Base-by-base conservation (phyloP, 2,888 invertebrate species). In the Lamproptera curius region DNA sequence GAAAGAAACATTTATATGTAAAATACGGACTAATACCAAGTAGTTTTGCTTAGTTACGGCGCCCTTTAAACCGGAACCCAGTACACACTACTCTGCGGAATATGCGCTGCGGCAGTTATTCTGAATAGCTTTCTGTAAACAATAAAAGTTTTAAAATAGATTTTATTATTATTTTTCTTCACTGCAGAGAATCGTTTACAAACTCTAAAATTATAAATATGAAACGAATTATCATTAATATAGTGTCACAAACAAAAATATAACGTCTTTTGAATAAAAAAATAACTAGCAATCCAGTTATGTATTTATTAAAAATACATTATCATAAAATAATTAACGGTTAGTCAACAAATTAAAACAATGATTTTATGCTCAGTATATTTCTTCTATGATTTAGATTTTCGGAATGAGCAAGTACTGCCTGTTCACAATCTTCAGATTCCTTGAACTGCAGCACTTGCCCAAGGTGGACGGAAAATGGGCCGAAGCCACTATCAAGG, bases 351-450 rank as follows among this genome's bases (percentile, higher is more conserved):
- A n/a, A n/a, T n/a, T n/a, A n/a, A n/a, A n/a, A n/a, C n/a, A n/a
- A n/a, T n/a, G n/a, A n/a, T 28, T 28, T 9, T 28, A 10, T 6
- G 9, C 28, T 28, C 28, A 10, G 6, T 28, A 28, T 28, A 2
- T 28, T n/a, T 2, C 8, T 1, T 11, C 1, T 26, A 26, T n/a
- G 1, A 15, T 57, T 2, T 64, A 85, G 69, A 38, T 93, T 1
- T 63, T 89, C 28, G 89, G 92, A 0, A 78, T 86, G 31, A 91
- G 91, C 61, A 90, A 93, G 31, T 90, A 90, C 58, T 92, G 91
- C 16, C 72, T 94, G 52, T 92, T 92, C 35, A 89, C 91, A 0
- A 88, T 95, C 33, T 66, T 92, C 42, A 90, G 91, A 14, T 78
- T 95, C 16, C 67, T 93, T 0, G 93, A 94, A 65, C 66, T 80